Evolutionary conservation across 2,797 vertebrate genomes (phyloP).

Genomic region (Brachyrhaphis roseni): DNA sequence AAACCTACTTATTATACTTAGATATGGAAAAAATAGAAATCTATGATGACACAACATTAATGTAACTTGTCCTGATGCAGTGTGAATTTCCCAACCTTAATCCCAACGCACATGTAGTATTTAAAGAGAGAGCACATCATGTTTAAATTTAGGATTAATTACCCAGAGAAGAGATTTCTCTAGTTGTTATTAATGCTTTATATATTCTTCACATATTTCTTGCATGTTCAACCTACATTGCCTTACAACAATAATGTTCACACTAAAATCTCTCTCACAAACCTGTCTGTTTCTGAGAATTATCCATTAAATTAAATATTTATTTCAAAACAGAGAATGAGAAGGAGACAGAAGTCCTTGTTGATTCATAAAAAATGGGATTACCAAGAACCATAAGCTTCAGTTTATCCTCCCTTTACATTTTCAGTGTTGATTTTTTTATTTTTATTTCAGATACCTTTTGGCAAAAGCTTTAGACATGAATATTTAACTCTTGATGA

Average conservation of each 20-base stretch:
- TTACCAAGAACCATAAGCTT: conserved; percentile 21
- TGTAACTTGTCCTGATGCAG: background rate
- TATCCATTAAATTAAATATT: background rate
- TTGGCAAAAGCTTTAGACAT: background rate
- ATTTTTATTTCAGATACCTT: background rate
- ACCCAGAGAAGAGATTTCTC: background rate
- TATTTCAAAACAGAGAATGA: conserved; percentile 30
- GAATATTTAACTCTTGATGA: conserved; percentile 30
- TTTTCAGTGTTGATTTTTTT: background rate
- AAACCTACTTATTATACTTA: background rate
- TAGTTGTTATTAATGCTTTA: background rate
- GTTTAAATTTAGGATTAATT: background rate
- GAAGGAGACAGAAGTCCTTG: conserved; percentile 16
- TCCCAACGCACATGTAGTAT: background rate
- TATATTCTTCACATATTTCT: background rate
- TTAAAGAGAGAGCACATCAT: background rate
- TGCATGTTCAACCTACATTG: background rate
- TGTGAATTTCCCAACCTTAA: background rate
- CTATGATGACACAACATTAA: background rate
- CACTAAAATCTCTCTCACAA: background rate
- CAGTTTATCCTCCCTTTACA: conserved; percentile 15
- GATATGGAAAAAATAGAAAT: background rate
- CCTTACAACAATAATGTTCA: background rate
- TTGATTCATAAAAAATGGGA: conserved; percentile 34
- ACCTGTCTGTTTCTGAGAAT: background rate